A percentile compares a stretch with the other conserved stretches of the same genome.
These are phyloP conservation scores for Tetropium fuscum DNA, from an alignment of 2,888 invertebrate species.

Conservation along the genomic window DNA sequence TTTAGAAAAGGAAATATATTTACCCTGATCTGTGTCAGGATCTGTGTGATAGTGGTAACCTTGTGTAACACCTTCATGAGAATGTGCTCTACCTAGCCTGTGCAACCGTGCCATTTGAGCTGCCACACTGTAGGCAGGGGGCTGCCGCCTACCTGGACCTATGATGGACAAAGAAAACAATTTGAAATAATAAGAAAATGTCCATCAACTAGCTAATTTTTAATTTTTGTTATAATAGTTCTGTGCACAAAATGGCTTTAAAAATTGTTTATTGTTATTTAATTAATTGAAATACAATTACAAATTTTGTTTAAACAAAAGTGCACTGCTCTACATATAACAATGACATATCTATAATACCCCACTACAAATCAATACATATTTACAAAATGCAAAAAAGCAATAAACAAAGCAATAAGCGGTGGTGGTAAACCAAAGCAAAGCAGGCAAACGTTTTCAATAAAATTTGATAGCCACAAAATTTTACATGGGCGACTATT, in stretches of 20 bases:
- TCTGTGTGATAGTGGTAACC: constrained; percentile 77
- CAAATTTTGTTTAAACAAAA: not conserved
- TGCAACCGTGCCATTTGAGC: constrained; percentile 88
- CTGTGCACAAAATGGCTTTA: too few relatives aligned
- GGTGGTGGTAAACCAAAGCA: constrained; percentile 26
- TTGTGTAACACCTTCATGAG: constrained; percentile 87
- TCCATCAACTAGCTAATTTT: too few relatives aligned
- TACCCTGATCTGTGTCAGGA: constrained; percentile 67
- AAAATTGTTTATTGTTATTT: not conserved
- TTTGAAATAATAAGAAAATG: too few relatives aligned
- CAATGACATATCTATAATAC: too few relatives aligned
- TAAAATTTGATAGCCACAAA: constrained; percentile 27
- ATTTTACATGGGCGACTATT: too few relatives aligned
- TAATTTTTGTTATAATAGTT: too few relatives aligned
- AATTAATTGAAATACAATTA: not conserved
- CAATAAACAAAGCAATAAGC: constrained; percentile 31
- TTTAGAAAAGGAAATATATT: too few relatives aligned
- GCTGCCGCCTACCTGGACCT: constrained; percentile 72
- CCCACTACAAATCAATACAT: not conserved
- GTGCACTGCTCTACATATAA: too few relatives aligned
- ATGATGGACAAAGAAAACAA: constrained; percentile 27
- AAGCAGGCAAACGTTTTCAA: constrained; percentile 18
- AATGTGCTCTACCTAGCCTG: constrained; percentile 85
- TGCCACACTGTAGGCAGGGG: constrained; percentile 86
- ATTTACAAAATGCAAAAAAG: constrained; percentile 4